Percentiles rank a stretch among this genome's conserved stretches.
Evolutionary conservation across 2,888 invertebrate species (phyloP).

Genomic region (Xiphydria camelus): DNA sequence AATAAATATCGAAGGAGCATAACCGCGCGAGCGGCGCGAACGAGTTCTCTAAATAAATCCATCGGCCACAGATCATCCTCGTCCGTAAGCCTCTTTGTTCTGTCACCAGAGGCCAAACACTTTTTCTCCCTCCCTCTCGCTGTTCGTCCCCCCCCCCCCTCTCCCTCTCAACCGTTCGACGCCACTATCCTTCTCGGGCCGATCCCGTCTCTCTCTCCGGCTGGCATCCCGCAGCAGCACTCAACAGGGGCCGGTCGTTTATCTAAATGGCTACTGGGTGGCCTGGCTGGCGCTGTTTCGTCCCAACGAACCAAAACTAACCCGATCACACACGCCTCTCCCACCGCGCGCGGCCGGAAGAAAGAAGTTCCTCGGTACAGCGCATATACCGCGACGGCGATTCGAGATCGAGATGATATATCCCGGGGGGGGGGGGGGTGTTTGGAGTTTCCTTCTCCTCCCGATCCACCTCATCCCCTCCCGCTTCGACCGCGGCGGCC

Average conservation of each 20-base stretch:
- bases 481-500: constrained; percentile 9
- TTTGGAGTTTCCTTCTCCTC: no score
- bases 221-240: constrained; percentile 48
- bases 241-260: constrained; percentile 52
- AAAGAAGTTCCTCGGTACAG: no score
- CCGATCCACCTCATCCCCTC: constrained; percentile 7
- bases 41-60: constrained; percentile 18
- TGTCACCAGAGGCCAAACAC: constrained; percentile 39
- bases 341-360: constrained; percentile 20
- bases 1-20: constrained; percentile 15
- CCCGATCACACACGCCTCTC: constrained; percentile 39
- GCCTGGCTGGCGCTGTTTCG: constrained; percentile 37
- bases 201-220: constrained; percentile 14
- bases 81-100: constrained; percentile 33
- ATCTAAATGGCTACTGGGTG: constrained; percentile 56
- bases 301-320: constrained; percentile 47
- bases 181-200: constrained; percentile 27
- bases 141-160: constrained; percentile 4
- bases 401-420: no score
- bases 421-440: no score
- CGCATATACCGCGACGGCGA: no score
- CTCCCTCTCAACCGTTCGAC: constrained; percentile 11
- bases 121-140: constrained; percentile 23
- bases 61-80: constrained; percentile 14
- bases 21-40: constrained; percentile 20